These are phyloP conservation scores for Myripristis murdjan DNA, from an alignment of 2,797 vertebrate species.

Conservation along the genomic window DNA sequence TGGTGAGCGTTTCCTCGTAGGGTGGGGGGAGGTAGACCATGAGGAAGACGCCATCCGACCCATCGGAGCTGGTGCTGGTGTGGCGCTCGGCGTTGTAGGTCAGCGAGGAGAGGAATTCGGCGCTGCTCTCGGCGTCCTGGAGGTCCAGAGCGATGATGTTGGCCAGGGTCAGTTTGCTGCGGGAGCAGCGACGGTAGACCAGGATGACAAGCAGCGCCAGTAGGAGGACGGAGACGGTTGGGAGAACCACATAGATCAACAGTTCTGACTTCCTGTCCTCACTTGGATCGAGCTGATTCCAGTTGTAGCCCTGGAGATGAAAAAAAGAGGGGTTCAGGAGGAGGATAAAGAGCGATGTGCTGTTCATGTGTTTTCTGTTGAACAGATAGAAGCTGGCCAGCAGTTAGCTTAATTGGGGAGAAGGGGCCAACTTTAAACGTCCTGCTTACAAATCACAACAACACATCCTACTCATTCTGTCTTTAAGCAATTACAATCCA, in stretches of 20 bases:
- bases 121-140: conserved; percentile 67
- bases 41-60: conserved; percentile 83
- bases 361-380: too few species aligned
- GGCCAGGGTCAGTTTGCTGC: conserved; percentile 72
- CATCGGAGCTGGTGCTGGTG: conserved; percentile 80
- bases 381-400: too few species aligned
- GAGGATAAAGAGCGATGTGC: too few species aligned
- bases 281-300: conserved; percentile 59
- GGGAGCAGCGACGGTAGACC: conserved; percentile 61
- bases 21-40: conserved; percentile 88
- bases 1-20: conserved; percentile 91
- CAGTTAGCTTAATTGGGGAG: too few species aligned
- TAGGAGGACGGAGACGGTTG: conserved; percentile 56
- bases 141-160: conserved; percentile 77
- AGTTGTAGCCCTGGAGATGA: conserved; percentile 65
- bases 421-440: too few species aligned
- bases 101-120: conserved; percentile 79
- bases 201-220: conserved; percentile 61
- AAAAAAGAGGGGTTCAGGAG: not conserved
- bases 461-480: too few species aligned
- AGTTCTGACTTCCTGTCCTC: conserved; percentile 58
- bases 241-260: conserved; percentile 72
- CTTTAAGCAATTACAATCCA: too few species aligned
- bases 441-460: too few species aligned
- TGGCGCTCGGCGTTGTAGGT: conserved; percentile 73